A percentile compares a stretch with the other conserved stretches of the same genome.
phyloP scores from a whole-genome alignment of 2,888 invertebrate species.

The Pardosa pseudoannulata region DNA sequence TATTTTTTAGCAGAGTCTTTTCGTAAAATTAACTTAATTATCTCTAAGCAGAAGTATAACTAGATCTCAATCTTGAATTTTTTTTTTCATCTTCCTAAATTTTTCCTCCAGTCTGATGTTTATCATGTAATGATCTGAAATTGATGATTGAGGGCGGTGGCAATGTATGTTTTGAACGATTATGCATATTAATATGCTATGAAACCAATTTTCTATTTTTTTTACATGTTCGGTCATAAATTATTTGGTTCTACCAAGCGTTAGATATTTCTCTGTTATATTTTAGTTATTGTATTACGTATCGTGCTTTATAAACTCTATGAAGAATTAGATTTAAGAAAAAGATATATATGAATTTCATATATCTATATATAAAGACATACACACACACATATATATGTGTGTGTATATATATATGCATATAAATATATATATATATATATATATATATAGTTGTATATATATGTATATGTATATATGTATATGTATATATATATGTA shows the following conservation, averaged over 20 bases:
- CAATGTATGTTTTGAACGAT: conserved; percentile 40
- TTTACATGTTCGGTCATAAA: conserved; percentile 7
- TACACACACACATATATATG: no score
- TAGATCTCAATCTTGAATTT: background rate
- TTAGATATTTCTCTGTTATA: background rate
- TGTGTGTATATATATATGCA: no score
- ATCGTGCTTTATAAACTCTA: no score
- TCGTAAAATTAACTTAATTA: conserved; percentile 23
- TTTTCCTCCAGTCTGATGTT: conserved; percentile 33
- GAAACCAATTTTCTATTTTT: conserved; percentile 25
- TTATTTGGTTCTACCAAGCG: background rate
- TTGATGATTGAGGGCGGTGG: conserved; percentile 49
- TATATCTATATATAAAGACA: no score
- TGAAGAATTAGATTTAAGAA: no score
- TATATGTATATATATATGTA: no score
- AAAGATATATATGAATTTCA: no score
- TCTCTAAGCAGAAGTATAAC: conserved; percentile 3
- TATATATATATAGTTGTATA: no score
- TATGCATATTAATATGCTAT: conserved; percentile 40
- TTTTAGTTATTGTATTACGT: no score
- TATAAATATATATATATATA: no score
- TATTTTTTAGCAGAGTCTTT: no score
- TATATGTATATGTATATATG: no score
- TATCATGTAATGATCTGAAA: conserved; percentile 57
- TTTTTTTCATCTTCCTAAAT: conserved; percentile 4